Conservation (phyloP, 2,888 invertebrate species). For the Mycogona germanica region DNA sequence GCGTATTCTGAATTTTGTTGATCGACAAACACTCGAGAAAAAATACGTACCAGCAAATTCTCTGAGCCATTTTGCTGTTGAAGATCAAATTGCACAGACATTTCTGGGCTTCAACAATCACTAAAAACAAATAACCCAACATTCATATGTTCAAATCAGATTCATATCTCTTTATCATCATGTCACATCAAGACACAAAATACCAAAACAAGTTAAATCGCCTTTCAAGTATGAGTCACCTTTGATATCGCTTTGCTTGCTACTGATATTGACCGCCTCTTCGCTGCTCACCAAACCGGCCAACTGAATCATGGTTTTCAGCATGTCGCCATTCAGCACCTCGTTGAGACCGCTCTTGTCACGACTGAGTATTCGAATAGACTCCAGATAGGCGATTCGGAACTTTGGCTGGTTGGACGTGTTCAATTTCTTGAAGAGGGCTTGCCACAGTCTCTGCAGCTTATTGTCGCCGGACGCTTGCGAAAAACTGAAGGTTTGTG, state of each 20-base stretch:
- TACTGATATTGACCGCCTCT: conserved; percentile 24
- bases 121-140: conserved; percentile 36
- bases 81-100: conserved; percentile 79
- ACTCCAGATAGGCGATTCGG: conserved; percentile 45
- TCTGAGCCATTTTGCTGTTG: conserved; percentile 52
- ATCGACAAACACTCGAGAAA: too few relatives aligned
- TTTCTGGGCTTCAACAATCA: conserved; percentile 66
- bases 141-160: too few relatives aligned
- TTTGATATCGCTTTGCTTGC: conserved; percentile 21
- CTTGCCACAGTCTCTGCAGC: conserved; percentile 47
- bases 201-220: too few relatives aligned
- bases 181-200: neutral
- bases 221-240: conserved; percentile 17
- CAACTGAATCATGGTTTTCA: conserved; percentile 51
- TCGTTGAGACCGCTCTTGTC: conserved; percentile 60
- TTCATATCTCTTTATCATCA: neutral
- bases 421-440: conserved; percentile 46
- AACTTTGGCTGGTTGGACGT: conserved; percentile 38
- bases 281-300: conserved; percentile 40
- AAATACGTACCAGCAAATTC: conserved; percentile 39
- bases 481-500: conserved; percentile 47
- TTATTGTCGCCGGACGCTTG: conserved; percentile 43
- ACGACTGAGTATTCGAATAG: conserved; percentile 56
- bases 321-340: conserved; percentile 52
- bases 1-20: too few relatives aligned